phyloP scores from a whole-genome alignment of 2,113 vertebrate genomes.

The Rallus limicola region DNA sequence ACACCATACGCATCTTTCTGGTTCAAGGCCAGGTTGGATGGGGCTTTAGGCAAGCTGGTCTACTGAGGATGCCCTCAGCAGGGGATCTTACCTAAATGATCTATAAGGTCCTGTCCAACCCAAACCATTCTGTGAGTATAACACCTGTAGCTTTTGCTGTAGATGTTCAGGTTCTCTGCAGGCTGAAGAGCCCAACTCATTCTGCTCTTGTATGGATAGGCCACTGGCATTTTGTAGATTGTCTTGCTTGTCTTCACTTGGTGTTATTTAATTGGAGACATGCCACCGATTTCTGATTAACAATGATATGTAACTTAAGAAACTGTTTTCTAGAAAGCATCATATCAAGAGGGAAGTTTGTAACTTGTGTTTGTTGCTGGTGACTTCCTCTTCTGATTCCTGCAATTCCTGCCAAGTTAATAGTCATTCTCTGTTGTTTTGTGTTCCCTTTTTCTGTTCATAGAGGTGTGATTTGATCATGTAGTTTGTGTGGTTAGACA shows the following conservation, averaged over 20 bases:
- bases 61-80: too few species aligned
- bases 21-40: too few species aligned
- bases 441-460: background rate
- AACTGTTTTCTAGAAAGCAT: background rate
- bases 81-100: too few species aligned
- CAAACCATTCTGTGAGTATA: too few species aligned
- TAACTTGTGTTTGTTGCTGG: background rate
- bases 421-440: background rate
- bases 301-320: background rate
- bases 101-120: too few species aligned
- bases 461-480: background rate
- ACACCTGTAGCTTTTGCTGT: background rate
- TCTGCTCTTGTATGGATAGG: background rate
- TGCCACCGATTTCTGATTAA: background rate
- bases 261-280: background rate
- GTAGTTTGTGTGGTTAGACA: background rate
- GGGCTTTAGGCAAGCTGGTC: too few species aligned
- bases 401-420: too few species aligned
- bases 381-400: background rate
- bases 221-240: background rate
- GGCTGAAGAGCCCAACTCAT: background rate
- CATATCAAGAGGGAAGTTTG: background rate
- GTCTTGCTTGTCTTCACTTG: background rate
- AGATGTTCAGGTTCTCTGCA: background rate
- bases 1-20: background rate